Evolutionary conservation across 2,797 vertebrate genomes (phyloP), one percentile per base, ranked within the genome.

Genomic region (Brachyalestes nurse): DNA sequence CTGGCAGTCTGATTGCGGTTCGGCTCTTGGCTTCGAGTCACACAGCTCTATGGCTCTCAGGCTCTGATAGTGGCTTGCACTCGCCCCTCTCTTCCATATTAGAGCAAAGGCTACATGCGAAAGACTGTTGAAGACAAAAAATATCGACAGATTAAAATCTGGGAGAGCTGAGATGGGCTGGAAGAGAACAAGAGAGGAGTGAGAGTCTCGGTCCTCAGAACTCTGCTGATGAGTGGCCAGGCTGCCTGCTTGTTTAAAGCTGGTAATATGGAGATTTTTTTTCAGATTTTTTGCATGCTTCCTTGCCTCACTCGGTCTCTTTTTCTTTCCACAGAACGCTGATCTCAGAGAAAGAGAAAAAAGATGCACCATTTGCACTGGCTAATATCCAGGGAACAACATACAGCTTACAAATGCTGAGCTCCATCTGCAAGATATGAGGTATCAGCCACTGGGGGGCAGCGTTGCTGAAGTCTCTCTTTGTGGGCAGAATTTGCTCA

Each of bases 271-370:
- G 75, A 82, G 38, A n/a, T n/a, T 47, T 65, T 75, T 84, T 84
- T 81, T 61, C 79, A 82, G 78, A 82, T 86, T 73, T 83, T 83
- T 79, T 45, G 65, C 88, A 87, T 89, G 82, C 79, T 86, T 78
- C 76, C 81, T 75, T 34, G 74, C 25, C 67, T 74, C 73, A 83
- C 80, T 84, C 73, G 61, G 72, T 67, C 73, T 58, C 51, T 70
- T 16, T 62, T 79, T 45, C 75, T 49, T 67, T 75, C 64, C 80
- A 84, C 80, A 87, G 79, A 86, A 81, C 77, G 82, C 69, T 67
- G 21, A 72, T 69, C 47, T 70, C 45, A 47, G 77, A 80, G 64
- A 66, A 77, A 80, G 72, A 60, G 85, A 81, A 77, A 85, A 66
- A 88, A 76, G 81, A 61, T 34, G 34, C 55, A 55, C 16, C 55